Evolutionary conservation across 2,888 invertebrate species (phyloP).

Genomic region (Hirudinaria manillensis): DNA sequence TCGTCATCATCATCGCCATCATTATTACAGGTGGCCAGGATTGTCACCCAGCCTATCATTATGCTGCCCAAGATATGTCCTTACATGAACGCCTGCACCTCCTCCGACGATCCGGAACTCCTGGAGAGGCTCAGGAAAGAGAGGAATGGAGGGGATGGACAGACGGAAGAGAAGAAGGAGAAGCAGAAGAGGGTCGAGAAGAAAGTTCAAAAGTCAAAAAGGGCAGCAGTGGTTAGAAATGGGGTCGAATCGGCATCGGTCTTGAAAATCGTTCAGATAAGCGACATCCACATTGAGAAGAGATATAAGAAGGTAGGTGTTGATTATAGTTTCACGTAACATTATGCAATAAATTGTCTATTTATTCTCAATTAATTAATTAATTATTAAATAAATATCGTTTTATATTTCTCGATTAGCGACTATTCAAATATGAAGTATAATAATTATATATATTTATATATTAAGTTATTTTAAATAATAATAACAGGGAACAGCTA

Average conservation of each 20-base stretch:
- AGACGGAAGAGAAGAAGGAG: neutral
- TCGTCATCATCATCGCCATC: too few relatives aligned
- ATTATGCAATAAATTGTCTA: too few relatives aligned
- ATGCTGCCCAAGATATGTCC: neutral
- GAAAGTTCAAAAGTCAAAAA: neutral
- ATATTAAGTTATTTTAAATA: too few relatives aligned
- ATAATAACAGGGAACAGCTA: slow-evolving; percentile 28
- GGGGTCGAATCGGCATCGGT: neutral
- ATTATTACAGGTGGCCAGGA: too few relatives aligned
- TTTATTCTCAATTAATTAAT: too few relatives aligned
- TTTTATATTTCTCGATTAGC: too few relatives aligned
- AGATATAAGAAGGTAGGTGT: slow-evolving; percentile 31
- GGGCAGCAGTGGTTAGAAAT: too few relatives aligned
- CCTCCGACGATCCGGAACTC: neutral
- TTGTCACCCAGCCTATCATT: too few relatives aligned
- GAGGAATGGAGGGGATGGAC: neutral
- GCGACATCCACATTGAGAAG: slow-evolving; percentile 35
- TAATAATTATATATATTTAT: too few relatives aligned
- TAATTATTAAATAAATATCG: too few relatives aligned
- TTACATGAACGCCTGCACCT: slow-evolving; percentile 9
- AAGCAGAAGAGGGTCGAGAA: neutral
- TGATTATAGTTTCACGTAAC: too few relatives aligned
- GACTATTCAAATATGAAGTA: too few relatives aligned
- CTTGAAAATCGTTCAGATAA: slow-evolving; percentile 33
- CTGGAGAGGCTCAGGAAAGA: neutral